A percentile compares a stretch with the other conserved stretches of the same genome.
These are phyloP conservation scores for Bombyx mandarina DNA, from an alignment of 1,140 invertebrate species.

Conservation along the genomic window DNA sequence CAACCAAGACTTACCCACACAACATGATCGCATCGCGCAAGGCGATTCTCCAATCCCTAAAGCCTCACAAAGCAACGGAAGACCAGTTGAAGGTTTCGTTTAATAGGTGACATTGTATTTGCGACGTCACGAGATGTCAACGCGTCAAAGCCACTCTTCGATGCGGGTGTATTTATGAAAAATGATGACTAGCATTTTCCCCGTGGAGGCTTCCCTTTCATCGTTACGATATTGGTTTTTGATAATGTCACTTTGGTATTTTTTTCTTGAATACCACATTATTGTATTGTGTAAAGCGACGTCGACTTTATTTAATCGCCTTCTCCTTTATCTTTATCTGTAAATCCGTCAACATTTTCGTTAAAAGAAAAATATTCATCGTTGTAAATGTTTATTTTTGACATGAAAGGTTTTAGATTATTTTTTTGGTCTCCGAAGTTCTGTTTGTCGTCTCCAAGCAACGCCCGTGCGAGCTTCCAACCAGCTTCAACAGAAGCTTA, in stretches of 20 bases:
- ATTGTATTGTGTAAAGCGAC: slow-evolving; percentile 6
- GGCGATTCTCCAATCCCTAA: too few relatives aligned
- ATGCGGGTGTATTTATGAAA: slow-evolving; percentile 14
- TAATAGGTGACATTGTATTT: not conserved
- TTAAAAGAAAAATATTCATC: not conserved
- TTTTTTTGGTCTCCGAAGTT: too few relatives aligned
- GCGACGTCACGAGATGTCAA: not conserved
- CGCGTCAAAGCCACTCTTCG: not conserved
- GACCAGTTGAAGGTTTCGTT: too few relatives aligned
- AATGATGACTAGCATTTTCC: slow-evolving; percentile 14
- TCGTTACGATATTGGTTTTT: slow-evolving; percentile 17
- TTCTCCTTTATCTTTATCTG: not conserved
- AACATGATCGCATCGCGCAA: too few relatives aligned
- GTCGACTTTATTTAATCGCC: slow-evolving; percentile 4
- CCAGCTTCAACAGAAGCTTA: too few relatives aligned
- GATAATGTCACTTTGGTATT: slow-evolving; percentile 18
- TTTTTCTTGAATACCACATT: slow-evolving; percentile 8
- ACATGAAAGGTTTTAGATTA: too few relatives aligned
- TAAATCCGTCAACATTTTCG: not conserved
- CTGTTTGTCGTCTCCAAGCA: too few relatives aligned
- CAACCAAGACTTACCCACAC: too few relatives aligned
- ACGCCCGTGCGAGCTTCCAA: too few relatives aligned
- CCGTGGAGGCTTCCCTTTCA: not conserved
- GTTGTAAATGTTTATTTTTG: too few relatives aligned
- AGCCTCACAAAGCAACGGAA: too few relatives aligned